These are phyloP conservation scores for Ferrisia virgata DNA, from an alignment of 2,888 invertebrate species.

Conservation along the genomic window DNA sequence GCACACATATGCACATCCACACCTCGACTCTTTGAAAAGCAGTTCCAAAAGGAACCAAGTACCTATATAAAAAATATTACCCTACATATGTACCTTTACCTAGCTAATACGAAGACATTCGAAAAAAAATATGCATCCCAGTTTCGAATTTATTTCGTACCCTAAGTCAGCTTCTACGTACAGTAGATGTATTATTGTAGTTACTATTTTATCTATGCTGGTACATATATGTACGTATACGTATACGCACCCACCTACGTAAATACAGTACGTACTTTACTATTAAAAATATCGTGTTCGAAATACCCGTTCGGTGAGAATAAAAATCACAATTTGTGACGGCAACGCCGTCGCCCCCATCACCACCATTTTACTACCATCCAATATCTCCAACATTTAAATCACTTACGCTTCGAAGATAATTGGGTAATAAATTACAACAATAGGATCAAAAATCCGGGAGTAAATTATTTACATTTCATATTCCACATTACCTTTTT, in stretches of 20 bases:
- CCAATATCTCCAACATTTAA: conserved; percentile 5
- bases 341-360: not conserved
- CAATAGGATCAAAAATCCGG: conserved; percentile 13
- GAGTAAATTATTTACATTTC: conserved; percentile 24
- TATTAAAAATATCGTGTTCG: not conserved
- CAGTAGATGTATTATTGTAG: too few relatives aligned
- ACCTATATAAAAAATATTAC: not conserved
- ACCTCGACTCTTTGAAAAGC: too few relatives aligned
- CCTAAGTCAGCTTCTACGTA: not conserved
- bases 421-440: conserved; percentile 18
- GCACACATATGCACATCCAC: too few relatives aligned
- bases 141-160: not conserved
- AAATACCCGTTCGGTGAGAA: too few relatives aligned
- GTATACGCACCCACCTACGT: too few relatives aligned
- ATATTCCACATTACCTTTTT: not conserved
- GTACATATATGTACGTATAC: too few relatives aligned
- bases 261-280: too few relatives aligned
- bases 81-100: too few relatives aligned
- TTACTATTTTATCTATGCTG: too few relatives aligned
- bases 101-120: too few relatives aligned
- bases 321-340: not conserved
- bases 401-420: conserved; percentile 1
- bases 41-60: too few relatives aligned
- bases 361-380: not conserved
- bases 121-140: not conserved